Percentiles rank a stretch among this genome's conserved stretches.
phyloP scores from a whole-genome alignment of 1,140 invertebrate genomes.

The Zaprionus inermis region DNA sequence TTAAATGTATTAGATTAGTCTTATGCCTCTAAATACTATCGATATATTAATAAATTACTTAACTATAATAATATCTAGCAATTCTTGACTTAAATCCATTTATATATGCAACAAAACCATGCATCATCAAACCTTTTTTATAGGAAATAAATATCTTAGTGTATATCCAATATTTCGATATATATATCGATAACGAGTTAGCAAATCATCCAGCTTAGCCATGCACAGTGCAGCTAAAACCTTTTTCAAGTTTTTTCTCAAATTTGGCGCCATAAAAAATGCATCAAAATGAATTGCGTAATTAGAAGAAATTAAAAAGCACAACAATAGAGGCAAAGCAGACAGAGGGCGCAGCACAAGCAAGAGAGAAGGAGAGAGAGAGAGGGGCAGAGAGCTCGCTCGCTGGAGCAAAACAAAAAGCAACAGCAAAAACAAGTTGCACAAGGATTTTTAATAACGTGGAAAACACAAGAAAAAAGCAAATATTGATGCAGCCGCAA shows the following conservation, averaged over 20 bases:
- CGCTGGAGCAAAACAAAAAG: constrained; percentile 51
- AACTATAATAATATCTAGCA: background rate
- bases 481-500: constrained; percentile 84
- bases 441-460: constrained; percentile 83
- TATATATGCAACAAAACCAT: too few species aligned
- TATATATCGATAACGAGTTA: background rate
- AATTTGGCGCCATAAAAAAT: constrained; percentile 52
- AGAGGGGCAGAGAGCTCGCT: background rate
- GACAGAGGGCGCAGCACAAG: background rate
- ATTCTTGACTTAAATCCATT: too few species aligned
- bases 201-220: background rate
- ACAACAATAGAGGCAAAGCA: constrained; percentile 41
- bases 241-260: constrained; percentile 26
- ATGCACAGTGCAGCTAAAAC: constrained; percentile 11
- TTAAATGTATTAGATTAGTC: too few species aligned
- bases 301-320: constrained; percentile 60
- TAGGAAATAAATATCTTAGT: too few species aligned
- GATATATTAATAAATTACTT: too few species aligned
- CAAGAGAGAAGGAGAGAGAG: background rate
- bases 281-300: constrained; percentile 59
- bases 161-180: background rate
- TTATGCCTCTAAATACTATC: background rate
- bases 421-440: constrained; percentile 64
- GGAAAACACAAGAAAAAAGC: constrained; percentile 83
- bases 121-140: too few species aligned